Evolutionary conservation across 2,888 invertebrate species (phyloP), one percentile per base, ranked within the genome.

Genomic region (Drosophila melanosoma): DNA sequence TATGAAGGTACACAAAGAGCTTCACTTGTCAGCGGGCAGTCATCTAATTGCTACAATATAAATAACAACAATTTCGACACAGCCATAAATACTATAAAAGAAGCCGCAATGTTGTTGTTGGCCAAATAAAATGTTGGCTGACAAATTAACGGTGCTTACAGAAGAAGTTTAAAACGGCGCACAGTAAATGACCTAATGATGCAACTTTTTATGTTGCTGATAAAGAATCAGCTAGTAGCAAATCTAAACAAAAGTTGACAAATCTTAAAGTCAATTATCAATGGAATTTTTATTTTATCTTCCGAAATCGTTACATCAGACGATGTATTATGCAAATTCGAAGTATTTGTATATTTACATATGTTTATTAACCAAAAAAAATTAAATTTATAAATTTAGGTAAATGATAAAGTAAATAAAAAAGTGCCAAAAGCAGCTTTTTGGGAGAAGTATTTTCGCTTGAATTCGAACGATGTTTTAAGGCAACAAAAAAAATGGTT

Each of bases 1-100:
- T 69, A 77, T 74, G 59, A 64, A 58, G 56, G 56, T 66, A 62
- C n/a, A 62, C 69, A 65, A 74, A 69, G 76, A 73, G 71, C 53
- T 57, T 60, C 45, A 60, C 65, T 58, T 80, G 73, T 62, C 60
- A 52, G 70, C 60, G 59, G 29, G 56, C 56, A 32, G 53, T 57
- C 57, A 42, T 0, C 51, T 58, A 75, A 68, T 69, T 52, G 58
- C 58, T 32, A 61, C 56, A 62, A 79, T 51, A 59, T 62, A 40
- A 73, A 38, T 42, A 75, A 51, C 45, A 40, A 62, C 17, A 42
- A 6, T 42, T 51, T 12, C 29, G 35, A 6, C 23, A 12, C 36
- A 26, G 38, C 23, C 35, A 36, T 20, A 45, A 17, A 45, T 36
- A 52, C 66, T n/a, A 15, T 10, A 38, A 54, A 67, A 35, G 7